Base-by-base conservation (phyloP, 1,140 invertebrate genomes). In the Oryctes rhinoceros region DNA sequence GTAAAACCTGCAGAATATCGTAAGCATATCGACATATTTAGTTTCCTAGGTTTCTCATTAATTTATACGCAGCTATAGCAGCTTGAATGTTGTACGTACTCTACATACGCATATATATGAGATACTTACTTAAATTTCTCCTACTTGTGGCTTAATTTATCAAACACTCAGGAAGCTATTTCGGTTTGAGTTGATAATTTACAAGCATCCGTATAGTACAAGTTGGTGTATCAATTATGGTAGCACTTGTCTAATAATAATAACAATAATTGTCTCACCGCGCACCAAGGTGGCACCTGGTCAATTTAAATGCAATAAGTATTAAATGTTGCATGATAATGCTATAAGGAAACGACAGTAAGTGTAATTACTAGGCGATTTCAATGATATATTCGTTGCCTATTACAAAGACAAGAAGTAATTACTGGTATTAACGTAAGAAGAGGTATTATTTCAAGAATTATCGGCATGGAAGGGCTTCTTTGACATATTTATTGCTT, bases 81-180 rank as follows among this genome's bases (percentile, higher is more conserved):
- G 18, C 15, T 59, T 59, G 18, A 59, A 4, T 59, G 53, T 59
- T 1, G 53, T n/a, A 59, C n/a, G 7, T 59, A 18, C 15, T 18
- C 39, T 59, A 59, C 53, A 9, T 53, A 53, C 6, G 13, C 49
- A 53, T 15, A 53, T 18, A 67, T 67, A 67, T 18, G 65, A 35
- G 13, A 71, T 35, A 71, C 37, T 37, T 71, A 71, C 35, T 20
- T 71, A 71, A 71, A 71, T 24, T 71, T 24, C 65, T 71, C 65
- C 20, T 35, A 71, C 15, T 35, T 76, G 75, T 48, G 39, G 75
- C 15, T 76, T 20, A 49, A 44, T n/a, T 76, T 76, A 76, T 76
- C 75, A 44, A 44, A n/a, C 15, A 76, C 47, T 76, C 75, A 76
- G 75, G 75, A 76, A 76, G 47, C 75, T 76, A 76, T n/a, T 76